A percentile compares a stretch with the other conserved stretches of the same genome.
Evolutionary conservation across 2,113 vertebrate genomes (phyloP).

Genomic region (Caranx ignobilis): DNA sequence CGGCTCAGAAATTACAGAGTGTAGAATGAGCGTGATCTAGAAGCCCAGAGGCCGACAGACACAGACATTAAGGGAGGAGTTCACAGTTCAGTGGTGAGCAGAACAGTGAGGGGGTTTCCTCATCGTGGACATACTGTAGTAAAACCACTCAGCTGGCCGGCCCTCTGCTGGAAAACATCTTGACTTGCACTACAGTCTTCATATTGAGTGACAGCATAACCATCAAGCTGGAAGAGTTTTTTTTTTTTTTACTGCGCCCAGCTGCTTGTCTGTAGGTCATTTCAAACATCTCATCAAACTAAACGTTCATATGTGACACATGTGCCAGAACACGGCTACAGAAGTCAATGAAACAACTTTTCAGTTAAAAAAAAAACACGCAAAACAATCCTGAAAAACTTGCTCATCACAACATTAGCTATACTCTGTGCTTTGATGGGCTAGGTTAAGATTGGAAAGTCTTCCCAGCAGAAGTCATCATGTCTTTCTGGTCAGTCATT

Average conservation of each 20-base stretch:
- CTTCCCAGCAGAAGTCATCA: neutral
- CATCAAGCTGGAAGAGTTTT: conserved; percentile 2
- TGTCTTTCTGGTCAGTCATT: neutral
- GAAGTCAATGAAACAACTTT: neutral
- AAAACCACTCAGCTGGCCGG: conserved; percentile 42
- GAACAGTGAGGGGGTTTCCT: conserved; percentile 42
- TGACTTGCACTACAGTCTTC: conserved; percentile 30
- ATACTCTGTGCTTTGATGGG: neutral
- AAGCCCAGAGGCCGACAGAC: neutral
- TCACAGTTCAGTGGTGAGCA: conserved; percentile 19
- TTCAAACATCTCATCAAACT: neutral
- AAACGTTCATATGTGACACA: neutral
- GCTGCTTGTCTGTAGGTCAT: neutral
- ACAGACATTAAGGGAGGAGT: conserved; percentile 22
- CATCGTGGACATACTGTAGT: conserved; percentile 16
- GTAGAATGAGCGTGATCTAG: conserved; percentile 4
- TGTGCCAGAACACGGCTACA: neutral
- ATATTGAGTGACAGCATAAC: conserved; percentile 5
- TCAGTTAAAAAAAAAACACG: neutral
- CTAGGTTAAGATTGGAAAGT: neutral
- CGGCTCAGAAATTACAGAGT: neutral
- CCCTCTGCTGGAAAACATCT: conserved; percentile 52
- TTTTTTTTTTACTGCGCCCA: neutral
- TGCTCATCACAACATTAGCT: neutral
- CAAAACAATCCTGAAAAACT: neutral